Percentiles rank a stretch among this genome's conserved stretches.
Evolutionary conservation across 2,888 invertebrate genomes (phyloP).

Genomic region (Agonum fuliginosum): DNA sequence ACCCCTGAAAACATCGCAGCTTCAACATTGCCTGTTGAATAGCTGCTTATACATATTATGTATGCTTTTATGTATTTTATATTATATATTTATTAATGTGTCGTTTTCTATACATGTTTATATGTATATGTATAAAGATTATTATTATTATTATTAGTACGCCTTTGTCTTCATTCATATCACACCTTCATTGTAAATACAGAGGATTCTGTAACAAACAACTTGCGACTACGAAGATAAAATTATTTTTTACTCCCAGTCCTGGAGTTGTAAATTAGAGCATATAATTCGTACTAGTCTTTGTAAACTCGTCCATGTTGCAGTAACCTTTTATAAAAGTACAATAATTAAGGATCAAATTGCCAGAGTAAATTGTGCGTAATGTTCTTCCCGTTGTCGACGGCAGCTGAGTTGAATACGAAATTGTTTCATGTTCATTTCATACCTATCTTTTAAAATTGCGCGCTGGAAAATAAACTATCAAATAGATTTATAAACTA

Average conservation of each 20-base stretch:
- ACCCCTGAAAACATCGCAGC: no score
- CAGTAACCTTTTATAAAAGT: constrained; percentile 53
- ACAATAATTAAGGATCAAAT: constrained; percentile 55
- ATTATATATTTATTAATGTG: no score
- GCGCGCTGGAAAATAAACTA: constrained; percentile 17
- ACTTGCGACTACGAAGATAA: constrained; percentile 6
- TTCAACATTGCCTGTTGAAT: no score
- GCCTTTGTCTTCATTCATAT: not conserved
- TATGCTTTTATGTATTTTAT: no score
- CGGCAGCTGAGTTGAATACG: constrained; percentile 44
- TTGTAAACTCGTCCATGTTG: constrained; percentile 16
- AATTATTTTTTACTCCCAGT: constrained; percentile 8
- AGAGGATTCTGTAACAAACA: not conserved
- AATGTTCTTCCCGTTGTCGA: constrained; percentile 51
- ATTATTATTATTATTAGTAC: no score
- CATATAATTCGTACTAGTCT: constrained; percentile 18
- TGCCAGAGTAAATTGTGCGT: constrained; percentile 57
- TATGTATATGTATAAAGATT: no score
- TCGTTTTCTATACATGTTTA: no score
- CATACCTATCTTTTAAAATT: constrained; percentile 39
- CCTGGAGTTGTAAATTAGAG: constrained; percentile 2
- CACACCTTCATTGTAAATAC: not conserved
- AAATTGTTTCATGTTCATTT: constrained; percentile 54
- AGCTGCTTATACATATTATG: no score
- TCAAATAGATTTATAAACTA: not conserved